These are phyloP conservation scores for Styela plicata DNA, from an alignment of 23 tunicate genomes.

Conservation along the genomic window DNA sequence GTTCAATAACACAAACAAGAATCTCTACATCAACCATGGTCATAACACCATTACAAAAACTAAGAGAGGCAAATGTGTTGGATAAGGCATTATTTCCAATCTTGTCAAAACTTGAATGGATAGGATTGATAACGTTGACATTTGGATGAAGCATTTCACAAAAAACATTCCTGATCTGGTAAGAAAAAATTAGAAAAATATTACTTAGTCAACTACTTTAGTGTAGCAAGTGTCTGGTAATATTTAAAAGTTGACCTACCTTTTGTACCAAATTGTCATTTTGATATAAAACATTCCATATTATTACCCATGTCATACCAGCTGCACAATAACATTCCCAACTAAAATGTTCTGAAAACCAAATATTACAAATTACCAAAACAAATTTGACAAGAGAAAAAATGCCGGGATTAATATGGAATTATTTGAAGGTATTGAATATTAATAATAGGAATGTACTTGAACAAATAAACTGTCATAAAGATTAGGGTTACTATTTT, in stretches of 20 bases:
- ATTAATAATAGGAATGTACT: too few relatives aligned
- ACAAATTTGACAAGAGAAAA: neutral
- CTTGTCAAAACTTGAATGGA: too few relatives aligned
- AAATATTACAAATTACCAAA: too few relatives aligned
- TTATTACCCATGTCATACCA: slow-evolving; percentile 4
- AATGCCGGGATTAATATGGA: neutral
- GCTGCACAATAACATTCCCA: slow-evolving; percentile 15
- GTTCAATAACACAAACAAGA: neutral
- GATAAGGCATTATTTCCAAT: neutral
- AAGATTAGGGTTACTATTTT: too few relatives aligned
- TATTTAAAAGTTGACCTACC: too few relatives aligned
- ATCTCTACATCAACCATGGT: neutral
- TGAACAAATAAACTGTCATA: too few relatives aligned
- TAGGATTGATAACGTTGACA: too few relatives aligned
- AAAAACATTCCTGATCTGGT: too few relatives aligned
- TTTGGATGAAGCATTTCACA: too few relatives aligned
- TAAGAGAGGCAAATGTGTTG: neutral
- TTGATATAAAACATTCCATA: neutral
- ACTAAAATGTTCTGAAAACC: neutral
- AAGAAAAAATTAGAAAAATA: too few relatives aligned
- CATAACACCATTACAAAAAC: neutral
- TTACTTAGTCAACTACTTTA: too few relatives aligned
- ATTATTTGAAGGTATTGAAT: neutral
- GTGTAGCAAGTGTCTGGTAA: too few relatives aligned
- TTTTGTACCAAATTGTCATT: neutral